phyloP scores from a whole-genome alignment of 2,113 vertebrate genomes.

The Paedocypris sp. region DNA sequence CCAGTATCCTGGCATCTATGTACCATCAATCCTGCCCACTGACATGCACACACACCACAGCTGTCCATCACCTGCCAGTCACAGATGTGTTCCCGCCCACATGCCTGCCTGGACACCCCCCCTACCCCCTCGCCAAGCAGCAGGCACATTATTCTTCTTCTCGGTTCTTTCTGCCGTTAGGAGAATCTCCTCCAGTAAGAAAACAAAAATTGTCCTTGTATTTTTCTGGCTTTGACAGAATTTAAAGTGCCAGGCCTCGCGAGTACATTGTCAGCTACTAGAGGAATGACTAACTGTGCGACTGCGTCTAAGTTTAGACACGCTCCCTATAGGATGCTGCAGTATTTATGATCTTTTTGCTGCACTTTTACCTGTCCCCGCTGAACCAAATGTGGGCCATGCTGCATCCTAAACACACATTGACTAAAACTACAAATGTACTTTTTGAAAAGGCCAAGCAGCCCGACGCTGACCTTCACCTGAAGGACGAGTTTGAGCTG shows the following conservation, averaged over 20 bases:
- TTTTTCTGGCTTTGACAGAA: slow-evolving; percentile 15
- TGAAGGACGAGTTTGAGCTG: neutral
- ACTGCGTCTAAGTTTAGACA: neutral
- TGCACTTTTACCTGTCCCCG: slow-evolving; percentile 3
- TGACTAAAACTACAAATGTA: neutral
- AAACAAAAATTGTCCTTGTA: slow-evolving; percentile 3
- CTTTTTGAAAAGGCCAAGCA: neutral
- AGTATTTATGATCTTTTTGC: slow-evolving; percentile 13
- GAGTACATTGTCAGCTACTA: neutral
- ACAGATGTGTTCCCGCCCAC: slow-evolving; percentile 21
- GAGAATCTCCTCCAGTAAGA: neutral
- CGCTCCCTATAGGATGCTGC: neutral
- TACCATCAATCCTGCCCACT: slow-evolving; percentile 4
- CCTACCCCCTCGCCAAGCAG: neutral
- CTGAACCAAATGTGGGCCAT: slow-evolving; percentile 5
- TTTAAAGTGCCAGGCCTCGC: slow-evolving; percentile 15
- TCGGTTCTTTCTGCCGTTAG: too few species aligned
- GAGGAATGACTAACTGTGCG: neutral
- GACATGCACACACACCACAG: slow-evolving; percentile 7
- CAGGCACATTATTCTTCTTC: too few species aligned
- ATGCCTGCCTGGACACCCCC: slow-evolving; percentile 8
- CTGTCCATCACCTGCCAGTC: slow-evolving; percentile 16
- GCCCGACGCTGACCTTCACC: neutral
- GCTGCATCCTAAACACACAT: slow-evolving; percentile 5
- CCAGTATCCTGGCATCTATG: slow-evolving; percentile 1